phyloP scores from a whole-genome alignment of 2,797 vertebrate species.

The Oophaga sylvatica region DNA sequence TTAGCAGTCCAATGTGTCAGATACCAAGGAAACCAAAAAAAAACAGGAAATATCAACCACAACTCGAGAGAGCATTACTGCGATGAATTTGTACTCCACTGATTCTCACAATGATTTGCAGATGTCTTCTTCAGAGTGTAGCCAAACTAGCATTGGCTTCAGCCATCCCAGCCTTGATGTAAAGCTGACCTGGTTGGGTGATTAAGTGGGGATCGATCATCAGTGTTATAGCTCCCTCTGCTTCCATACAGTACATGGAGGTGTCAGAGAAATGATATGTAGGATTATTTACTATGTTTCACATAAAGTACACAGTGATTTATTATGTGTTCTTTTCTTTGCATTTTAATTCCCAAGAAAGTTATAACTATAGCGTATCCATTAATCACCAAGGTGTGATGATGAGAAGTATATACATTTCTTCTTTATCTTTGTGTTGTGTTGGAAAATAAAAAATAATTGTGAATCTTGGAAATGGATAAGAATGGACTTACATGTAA shows the following conservation, averaged over 20 bases:
- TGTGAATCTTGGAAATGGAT: background rate
- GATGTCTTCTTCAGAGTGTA: slow-evolving; percentile 74
- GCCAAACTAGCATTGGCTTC: slow-evolving; percentile 69
- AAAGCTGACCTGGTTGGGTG: slow-evolving; percentile 60
- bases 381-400: background rate
- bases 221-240: slow-evolving; percentile 35
- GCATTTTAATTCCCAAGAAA: slow-evolving; percentile 1
- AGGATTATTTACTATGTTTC: slow-evolving; percentile 21
- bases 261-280: slow-evolving; percentile 21
- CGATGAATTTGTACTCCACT: slow-evolving; percentile 73
- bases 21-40: slow-evolving; percentile 79
- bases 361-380: background rate
- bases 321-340: slow-evolving; percentile 10
- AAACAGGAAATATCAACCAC: slow-evolving; percentile 81
- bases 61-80: slow-evolving; percentile 72
- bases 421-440: background rate
- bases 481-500: background rate
- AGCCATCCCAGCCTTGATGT: slow-evolving; percentile 62
- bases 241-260: background rate
- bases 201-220: slow-evolving; percentile 42
- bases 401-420: background rate
- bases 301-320: slow-evolving; percentile 25
- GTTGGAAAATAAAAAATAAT: background rate
- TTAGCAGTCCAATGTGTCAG: slow-evolving; percentile 72
- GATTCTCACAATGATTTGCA: slow-evolving; percentile 79